A percentile compares a stretch with the other conserved stretches of the same genome.
Conservation (phyloP, 1,140 invertebrate genomes). For the Araneus ventricosus region DNA sequence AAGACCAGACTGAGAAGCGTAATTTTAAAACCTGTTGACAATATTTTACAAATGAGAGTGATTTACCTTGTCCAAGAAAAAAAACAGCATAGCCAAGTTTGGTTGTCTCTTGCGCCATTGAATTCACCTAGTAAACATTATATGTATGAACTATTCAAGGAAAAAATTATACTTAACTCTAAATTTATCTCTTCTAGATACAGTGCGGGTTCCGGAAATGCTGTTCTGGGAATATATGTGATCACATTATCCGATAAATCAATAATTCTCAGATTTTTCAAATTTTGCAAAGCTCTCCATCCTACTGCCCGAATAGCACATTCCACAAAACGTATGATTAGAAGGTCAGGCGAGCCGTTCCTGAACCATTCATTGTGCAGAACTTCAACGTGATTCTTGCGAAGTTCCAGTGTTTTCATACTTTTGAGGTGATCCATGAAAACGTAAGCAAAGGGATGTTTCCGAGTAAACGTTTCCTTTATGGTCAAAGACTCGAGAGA, state of each 20-base stretch:
- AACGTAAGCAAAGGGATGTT: constrained; percentile 37
- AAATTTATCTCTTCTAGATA: constrained; percentile 51
- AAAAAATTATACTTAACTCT: constrained; percentile 44
- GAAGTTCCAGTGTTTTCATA: constrained; percentile 21
- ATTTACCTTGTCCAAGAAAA: too few relatives aligned
- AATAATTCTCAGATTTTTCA: constrained; percentile 33
- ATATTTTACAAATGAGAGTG: too few relatives aligned
- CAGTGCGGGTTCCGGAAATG: neutral
- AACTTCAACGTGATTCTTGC: constrained; percentile 10
- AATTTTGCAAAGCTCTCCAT: constrained; percentile 34
- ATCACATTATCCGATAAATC: constrained; percentile 54
- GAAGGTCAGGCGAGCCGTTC: neutral
- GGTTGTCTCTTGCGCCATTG: too few relatives aligned
- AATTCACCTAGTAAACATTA: too few relatives aligned
- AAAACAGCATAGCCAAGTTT: too few relatives aligned
- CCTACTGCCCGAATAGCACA: constrained; percentile 26
- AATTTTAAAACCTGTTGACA: too few relatives aligned
- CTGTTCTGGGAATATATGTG: neutral
- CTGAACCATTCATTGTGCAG: constrained; percentile 60
- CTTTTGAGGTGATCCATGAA: constrained; percentile 30
- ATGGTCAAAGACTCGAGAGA: constrained; percentile 35
- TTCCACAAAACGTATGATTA: constrained; percentile 32
- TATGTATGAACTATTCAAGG: neutral
- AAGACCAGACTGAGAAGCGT: too few relatives aligned
- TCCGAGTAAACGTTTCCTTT: neutral